phyloP scores from a whole-genome alignment of 1,140 invertebrate genomes.

The Halictus rubicundus region DNA sequence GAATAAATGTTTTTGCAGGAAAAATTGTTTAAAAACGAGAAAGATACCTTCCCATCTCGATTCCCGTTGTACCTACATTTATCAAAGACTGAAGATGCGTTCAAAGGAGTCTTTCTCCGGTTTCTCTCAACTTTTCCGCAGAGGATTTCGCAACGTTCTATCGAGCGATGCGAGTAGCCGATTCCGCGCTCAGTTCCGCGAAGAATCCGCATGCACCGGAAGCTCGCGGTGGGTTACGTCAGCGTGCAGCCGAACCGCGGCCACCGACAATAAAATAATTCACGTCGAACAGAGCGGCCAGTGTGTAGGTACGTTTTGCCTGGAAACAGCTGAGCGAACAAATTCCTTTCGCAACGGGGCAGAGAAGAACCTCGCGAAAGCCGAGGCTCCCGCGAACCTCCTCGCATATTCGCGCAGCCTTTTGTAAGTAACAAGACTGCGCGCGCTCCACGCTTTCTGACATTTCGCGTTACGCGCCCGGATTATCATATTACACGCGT shows the following conservation, averaged over 20 bases:
- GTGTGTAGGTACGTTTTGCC: background rate
- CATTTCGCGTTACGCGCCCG: slow-evolving; percentile 52
- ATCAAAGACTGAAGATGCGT: no score
- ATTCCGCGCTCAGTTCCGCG: background rate
- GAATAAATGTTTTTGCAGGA: no score
- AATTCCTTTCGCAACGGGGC: slow-evolving; percentile 25
- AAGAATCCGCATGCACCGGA: background rate
- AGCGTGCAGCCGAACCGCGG: background rate
- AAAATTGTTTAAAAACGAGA: no score
- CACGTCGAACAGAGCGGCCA: background rate
- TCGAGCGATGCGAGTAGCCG: background rate
- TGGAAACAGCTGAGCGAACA: slow-evolving; percentile 12
- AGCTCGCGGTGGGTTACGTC: background rate
- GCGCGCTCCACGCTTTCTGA: slow-evolving; percentile 20
- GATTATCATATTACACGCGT: slow-evolving; percentile 62
- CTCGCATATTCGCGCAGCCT: background rate
- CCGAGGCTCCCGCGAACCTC: background rate
- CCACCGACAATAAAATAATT: background rate
- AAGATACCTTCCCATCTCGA: no score
- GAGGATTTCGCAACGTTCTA: background rate
- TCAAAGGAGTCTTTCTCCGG: no score
- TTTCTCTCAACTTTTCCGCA: no score
- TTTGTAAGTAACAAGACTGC: slow-evolving; percentile 21
- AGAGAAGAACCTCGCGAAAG: background rate
- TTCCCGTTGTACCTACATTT: no score